A percentile compares a stretch with the other conserved stretches of the same genome.
phyloP scores from a whole-genome alignment of 2,888 invertebrate genomes.

The Strigamia transsilvanica region DNA sequence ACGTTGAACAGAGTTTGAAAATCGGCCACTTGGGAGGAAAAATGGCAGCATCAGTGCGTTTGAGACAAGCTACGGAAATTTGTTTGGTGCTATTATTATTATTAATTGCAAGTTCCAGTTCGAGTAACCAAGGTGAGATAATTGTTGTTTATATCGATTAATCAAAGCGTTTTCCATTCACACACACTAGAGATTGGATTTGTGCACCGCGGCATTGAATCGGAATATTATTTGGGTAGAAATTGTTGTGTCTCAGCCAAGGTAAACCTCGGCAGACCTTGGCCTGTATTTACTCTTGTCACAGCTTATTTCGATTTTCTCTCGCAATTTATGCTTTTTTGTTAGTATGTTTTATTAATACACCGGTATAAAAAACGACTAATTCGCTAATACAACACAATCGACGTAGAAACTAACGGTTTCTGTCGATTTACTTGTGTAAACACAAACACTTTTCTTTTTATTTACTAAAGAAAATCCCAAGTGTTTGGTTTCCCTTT shows the following conservation, averaged over 20 bases:
- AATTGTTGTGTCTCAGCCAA: slow-evolving; percentile 37
- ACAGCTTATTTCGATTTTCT: slow-evolving; percentile 27
- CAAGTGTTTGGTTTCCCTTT: not conserved
- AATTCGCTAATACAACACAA: not conserved
- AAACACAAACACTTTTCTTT: not conserved
- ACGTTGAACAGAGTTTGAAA: slow-evolving; percentile 36
- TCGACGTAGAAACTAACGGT: no score
- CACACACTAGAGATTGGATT: not conserved
- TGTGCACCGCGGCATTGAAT: not conserved
- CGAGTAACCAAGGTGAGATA: slow-evolving; percentile 13
- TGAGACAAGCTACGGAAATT: slow-evolving; percentile 32
- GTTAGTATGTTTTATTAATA: not conserved
- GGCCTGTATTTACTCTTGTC: slow-evolving; percentile 45
- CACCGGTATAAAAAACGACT: not conserved
- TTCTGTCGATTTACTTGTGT: no score
- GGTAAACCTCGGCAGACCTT: slow-evolving; percentile 46
- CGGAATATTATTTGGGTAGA: not conserved
- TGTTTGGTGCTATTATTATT: slow-evolving; percentile 43
- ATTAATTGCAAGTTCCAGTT: slow-evolving; percentile 26
- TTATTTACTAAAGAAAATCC: not conserved
- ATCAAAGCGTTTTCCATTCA: not conserved
- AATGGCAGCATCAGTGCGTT: slow-evolving; percentile 47
- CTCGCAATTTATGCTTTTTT: not conserved
- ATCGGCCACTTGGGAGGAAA: slow-evolving; percentile 43
- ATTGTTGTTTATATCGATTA: not conserved